Base-by-base conservation (phyloP, 2,888 invertebrate genomes). In the Platerodrilus igneus region DNA sequence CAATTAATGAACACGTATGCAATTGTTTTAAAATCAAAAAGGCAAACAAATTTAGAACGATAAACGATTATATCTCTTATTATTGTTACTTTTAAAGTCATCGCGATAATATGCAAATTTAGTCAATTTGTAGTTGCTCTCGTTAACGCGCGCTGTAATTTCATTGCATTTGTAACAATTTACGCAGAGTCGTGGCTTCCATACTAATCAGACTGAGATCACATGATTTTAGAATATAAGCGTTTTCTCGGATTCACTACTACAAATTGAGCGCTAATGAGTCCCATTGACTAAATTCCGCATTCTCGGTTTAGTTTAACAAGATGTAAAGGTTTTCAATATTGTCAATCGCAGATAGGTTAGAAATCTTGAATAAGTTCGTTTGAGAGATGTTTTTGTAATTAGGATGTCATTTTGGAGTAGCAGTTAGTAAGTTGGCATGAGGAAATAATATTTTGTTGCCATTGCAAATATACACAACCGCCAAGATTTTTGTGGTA, bases 251-350 rank as follows among this genome's bases (percentile, higher is more conserved):
- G 48, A 52, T 50, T 45, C 45, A 29, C n/a, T 39, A 35, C 52
- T 43, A 52, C 50, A 52, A 52, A 52, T 52, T 47, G 50, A 39
- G 45, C 41, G 41, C 50, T 52, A 52, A 52, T 52, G 52, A 52
- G 47, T 49, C 48, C 47, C 52, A 52, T 52, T 50, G 52, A 52
- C 30, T 39, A 44, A 45, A 52, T 52, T 48, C 48, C 52, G 48
- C 50, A 48, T 47, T 49, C 47, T 41, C 41, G 37, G 46, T 48
- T 46, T 41, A 43, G 45, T 48, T 45, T 43, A 47, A 48, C 51
- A 46, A 50, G 48, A 48, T 50, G 50, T 50, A 50, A 40, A 50
- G 47, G 44, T 50, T 50, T 50, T 50, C 48, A 43, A 47, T 45
- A 41, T 46, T 44, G 41, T 47, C 37, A 44, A 44, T 44, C 39